A percentile compares a stretch with the other conserved stretches of the same genome.
Evolutionary conservation across 2,797 vertebrate species (phyloP).

Genomic region (Microctenopoma lineatum): DNA sequence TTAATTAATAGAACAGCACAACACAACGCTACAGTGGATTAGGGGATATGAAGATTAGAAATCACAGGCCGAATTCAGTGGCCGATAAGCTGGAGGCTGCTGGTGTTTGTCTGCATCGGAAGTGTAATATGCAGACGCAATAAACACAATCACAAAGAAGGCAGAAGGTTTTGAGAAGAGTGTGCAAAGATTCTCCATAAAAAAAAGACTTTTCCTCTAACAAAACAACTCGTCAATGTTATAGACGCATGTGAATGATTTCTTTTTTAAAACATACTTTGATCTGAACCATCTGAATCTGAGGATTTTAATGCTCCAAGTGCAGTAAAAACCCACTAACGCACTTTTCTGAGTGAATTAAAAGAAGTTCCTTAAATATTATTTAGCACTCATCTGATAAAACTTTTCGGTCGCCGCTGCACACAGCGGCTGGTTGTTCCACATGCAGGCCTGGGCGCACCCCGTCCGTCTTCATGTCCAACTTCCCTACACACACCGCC

Average conservation of each 20-base stretch:
- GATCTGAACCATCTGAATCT: neutral
- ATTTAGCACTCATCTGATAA: slow-evolving; percentile 37
- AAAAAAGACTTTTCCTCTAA: too few species aligned
- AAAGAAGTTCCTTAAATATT: slow-evolving; percentile 47
- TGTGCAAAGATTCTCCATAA: too few species aligned
- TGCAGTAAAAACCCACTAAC: neutral
- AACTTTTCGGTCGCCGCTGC: slow-evolving; percentile 44
- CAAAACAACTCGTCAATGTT: neutral
- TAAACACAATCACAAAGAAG: too few species aligned
- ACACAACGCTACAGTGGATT: too few species aligned
- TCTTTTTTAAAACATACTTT: neutral
- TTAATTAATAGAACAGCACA: too few species aligned
- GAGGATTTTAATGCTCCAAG: neutral
- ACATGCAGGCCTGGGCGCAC: slow-evolving; percentile 41
- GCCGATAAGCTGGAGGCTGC: too few species aligned
- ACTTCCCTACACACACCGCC: slow-evolving; percentile 4
- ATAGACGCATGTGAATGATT: too few species aligned
- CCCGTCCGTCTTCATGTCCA: slow-evolving; percentile 17
- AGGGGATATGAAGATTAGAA: too few species aligned
- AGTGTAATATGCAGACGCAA: too few species aligned
- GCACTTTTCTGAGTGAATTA: slow-evolving; percentile 19
- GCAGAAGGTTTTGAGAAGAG: too few species aligned
- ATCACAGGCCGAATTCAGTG: too few species aligned
- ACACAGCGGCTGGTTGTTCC: slow-evolving; percentile 65
- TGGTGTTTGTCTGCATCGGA: too few species aligned